Percentiles rank a stretch among this genome's conserved stretches.
Evolutionary conservation across 2,888 invertebrate species (phyloP).

Genomic region (Drosophila acutilabella): DNA sequence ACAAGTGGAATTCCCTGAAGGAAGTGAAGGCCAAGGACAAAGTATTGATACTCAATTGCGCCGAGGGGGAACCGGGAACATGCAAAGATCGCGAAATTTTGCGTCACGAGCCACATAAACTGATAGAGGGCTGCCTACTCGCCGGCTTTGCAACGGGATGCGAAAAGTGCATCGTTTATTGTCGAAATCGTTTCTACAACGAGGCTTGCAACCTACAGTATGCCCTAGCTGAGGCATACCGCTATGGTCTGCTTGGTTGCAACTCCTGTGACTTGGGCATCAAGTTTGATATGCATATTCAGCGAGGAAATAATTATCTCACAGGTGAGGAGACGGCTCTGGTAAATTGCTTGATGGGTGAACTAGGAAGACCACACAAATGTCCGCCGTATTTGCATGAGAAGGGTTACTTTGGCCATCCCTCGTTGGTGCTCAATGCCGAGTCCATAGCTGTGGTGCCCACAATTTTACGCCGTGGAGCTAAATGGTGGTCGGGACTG

Average conservation of each 20-base stretch:
- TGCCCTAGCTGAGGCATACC: slow-evolving; percentile 97
- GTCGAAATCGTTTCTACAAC: slow-evolving; percentile 99
- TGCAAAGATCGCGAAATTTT: slow-evolving; percentile 99
- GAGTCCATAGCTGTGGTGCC: slow-evolving; percentile 98
- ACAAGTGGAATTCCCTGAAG: slow-evolving; percentile 88
- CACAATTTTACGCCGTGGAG: slow-evolving; percentile 96
- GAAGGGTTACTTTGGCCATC: slow-evolving; percentile 98
- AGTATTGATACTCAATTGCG: slow-evolving; percentile 98
- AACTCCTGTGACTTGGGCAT: slow-evolving; percentile 97
- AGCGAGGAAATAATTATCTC: slow-evolving; percentile 98
- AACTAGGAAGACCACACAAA: slow-evolving; percentile 97
- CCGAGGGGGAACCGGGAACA: slow-evolving; percentile 97
- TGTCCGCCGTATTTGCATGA: slow-evolving; percentile 99
- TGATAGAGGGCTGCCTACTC: slow-evolving; percentile 96
- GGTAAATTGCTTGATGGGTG: slow-evolving; percentile 98
- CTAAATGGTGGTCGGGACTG: slow-evolving; percentile 97
- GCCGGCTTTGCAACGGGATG: slow-evolving; percentile 98
- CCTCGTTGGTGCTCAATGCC: slow-evolving; percentile 98
- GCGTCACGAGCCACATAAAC: slow-evolving; percentile 99
- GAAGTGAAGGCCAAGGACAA: slow-evolving; percentile 87
- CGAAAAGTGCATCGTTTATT: slow-evolving; percentile 98
- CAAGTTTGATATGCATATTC: slow-evolving; percentile 98
- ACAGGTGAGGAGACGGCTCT: slow-evolving; percentile 99
- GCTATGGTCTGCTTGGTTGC: slow-evolving; percentile 96
- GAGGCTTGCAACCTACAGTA: slow-evolving; percentile 99